Base-by-base conservation (phyloP, 2,113 vertebrate genomes). In the Dolichotis patagonum region DNA sequence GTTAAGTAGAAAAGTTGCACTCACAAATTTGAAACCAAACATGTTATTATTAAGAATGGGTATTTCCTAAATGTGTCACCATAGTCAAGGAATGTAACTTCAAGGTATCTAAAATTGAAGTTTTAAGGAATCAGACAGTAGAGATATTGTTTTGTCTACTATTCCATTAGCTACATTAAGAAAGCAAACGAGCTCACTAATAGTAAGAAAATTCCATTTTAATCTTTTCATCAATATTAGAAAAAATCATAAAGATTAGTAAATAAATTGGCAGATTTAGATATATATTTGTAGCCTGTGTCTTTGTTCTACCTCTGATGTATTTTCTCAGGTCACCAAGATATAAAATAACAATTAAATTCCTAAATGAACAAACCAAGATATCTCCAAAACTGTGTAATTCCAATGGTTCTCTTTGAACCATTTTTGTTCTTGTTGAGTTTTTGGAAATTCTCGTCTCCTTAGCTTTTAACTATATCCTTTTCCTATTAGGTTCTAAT, bases 371-470 rank as follows among this genome's bases (percentile, higher is more conserved):
- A 75, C 96, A 97, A 83, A 63, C 6, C 10, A 85, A 80, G 5
- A 24, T 6, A 20, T 67, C 73, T 86, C 81, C 91, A 62, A 69
- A 49, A 63, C 63, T 62, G 43, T 7, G 14, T 62, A 35, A 78
- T 93, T 91, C 30, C 62, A 54, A 91, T 78, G 52, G 13, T 26
- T 91, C 20, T 60, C 58, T 22, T 35, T 86, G 43, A 54, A 75
- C 35, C 20, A 71, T 63, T 78, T 89, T 54, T 88, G 17, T 60
- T 90, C 52, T 32, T 67, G 10, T 58, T 67, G 6, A 16, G 12
- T 95, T 75, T 85, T n/a, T 49, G 43, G 28, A 75, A 96, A 89
- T 58, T 60, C 80, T 46, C 92, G 65, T 81, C 92, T 83, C 86
- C 32, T 35, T 81, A 65, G 52, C 14, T 67, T 88, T 24, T 89